Evolutionary conservation across 2,888 invertebrate genomes (phyloP), one percentile per base, ranked within the genome.

Genomic region (Diogma glabrata): DNA sequence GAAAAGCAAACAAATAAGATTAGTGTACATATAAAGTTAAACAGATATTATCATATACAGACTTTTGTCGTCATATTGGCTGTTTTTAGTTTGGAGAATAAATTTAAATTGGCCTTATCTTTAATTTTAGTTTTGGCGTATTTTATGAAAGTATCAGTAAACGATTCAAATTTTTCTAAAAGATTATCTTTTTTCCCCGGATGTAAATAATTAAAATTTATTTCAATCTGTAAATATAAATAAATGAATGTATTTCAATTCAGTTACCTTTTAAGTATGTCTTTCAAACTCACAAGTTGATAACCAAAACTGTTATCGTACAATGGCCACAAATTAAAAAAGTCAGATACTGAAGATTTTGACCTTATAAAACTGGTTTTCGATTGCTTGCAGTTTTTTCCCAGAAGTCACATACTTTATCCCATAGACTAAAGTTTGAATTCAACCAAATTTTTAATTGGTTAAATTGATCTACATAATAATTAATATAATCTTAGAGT

Each of bases 271-370:
- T n/a, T n/a, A n/a, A n/a, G n/a, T n/a, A n/a, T n/a, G n/a, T n/a
- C n/a, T n/a, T n/a, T n/a, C n/a, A n/a, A n/a, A 19, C 40, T 40
- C 22, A 40, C 40, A 40, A 40, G 40, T 20, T 40, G 20, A 19
- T 40, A 40, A 12, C 20, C 40, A 17, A 19, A 7, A n/a, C 20
- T 19, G n/a, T 40, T 6, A 19, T 40, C 22, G n/a, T 40, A 19
- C 7, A 10, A 19, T 3, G 19, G 19, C 40, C 40, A 40, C 40
- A 17, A 19, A 19, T 40, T 6, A 6, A 40, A 40, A 40, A 40
- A 4, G 12, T 40, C 8, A 8, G 40, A 17, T 40, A 19, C 6
- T 2, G n/a, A n/a, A n/a, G n/a, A n/a, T n/a, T n/a, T n/a, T n/a
- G n/a, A n/a, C n/a, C n/a, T n/a, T n/a, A n/a, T n/a, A n/a, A n/a